These are phyloP conservation scores for Dromococcyx pavoninus DNA, from an alignment of 2,797 vertebrate species.

Conservation along the genomic window DNA sequence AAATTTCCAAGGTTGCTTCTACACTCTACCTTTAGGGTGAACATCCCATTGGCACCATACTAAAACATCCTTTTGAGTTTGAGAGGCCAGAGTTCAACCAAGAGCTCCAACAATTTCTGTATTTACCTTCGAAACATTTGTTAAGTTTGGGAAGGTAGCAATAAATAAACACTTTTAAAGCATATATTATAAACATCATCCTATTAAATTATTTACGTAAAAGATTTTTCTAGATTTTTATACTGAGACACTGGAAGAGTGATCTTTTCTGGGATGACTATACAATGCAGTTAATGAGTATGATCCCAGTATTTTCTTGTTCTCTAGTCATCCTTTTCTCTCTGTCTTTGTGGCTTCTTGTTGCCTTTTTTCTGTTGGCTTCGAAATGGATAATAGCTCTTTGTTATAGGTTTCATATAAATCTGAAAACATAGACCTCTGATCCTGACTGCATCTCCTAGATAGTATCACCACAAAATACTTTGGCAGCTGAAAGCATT, in stretches of 20 bases:
- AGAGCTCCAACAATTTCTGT: not conserved
- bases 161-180: not conserved
- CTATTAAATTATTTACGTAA: not conserved
- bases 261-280: not conserved
- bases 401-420: not conserved
- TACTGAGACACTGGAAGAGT: not conserved
- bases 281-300: not conserved
- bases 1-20: not conserved
- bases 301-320: not conserved
- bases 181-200: not conserved
- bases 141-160: not conserved
- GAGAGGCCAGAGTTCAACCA: not conserved
- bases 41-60: not conserved
- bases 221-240: not conserved
- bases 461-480: not conserved
- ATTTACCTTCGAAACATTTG: not conserved
- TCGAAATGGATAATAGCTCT: not conserved
- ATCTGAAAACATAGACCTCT: not conserved
- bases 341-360: not conserved
- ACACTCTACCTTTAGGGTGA: not conserved
- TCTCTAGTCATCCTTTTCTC: not conserved
- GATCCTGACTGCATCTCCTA: not conserved
- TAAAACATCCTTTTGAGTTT: not conserved
- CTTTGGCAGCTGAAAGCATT: not conserved
- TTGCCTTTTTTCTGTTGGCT: not conserved